Conservation (phyloP, 1,140 invertebrate species). For the Lepidurus packardi region DNA sequence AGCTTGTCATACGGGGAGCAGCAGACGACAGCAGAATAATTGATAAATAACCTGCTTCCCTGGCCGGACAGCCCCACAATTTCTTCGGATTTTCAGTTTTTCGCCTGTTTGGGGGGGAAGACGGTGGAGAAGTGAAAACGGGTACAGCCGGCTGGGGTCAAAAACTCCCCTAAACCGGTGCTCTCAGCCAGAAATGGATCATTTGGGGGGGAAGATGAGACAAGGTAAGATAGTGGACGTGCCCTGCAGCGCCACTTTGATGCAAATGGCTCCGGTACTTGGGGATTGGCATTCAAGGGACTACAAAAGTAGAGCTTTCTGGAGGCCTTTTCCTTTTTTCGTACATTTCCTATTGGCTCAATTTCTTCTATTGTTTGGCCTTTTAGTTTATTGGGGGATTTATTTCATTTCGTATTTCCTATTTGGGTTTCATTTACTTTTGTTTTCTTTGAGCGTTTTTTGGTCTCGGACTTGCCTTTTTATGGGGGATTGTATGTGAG, state of each 20-base stretch:
- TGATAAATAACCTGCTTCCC: conserved; percentile 10
- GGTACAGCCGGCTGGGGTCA: too few relatives aligned
- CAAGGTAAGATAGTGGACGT: too few relatives aligned
- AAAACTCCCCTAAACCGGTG: too few relatives aligned
- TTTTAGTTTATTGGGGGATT: not conserved
- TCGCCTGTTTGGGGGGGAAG: too few relatives aligned
- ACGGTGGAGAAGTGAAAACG: too few relatives aligned
- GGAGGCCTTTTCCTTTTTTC: conserved; percentile 14
- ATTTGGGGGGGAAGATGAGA: too few relatives aligned
- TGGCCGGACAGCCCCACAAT: not conserved
- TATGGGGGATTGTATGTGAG: not conserved
- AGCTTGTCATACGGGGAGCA: not conserved
- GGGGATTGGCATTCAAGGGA: too few relatives aligned
- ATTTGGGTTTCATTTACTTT: not conserved
- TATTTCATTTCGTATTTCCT: not conserved
- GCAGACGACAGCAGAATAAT: not conserved
- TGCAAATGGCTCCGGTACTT: too few relatives aligned
- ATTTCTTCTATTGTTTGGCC: not conserved
- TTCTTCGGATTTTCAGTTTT: too few relatives aligned
- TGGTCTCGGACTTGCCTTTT: too few relatives aligned
- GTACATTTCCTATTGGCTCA: conserved; percentile 2
- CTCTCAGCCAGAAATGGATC: too few relatives aligned
- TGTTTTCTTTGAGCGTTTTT: not conserved
- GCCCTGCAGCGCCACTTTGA: too few relatives aligned
- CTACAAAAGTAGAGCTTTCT: not conserved